phyloP scores from a whole-genome alignment of 2,113 vertebrate genomes.

The Loxodonta africana region DNA sequence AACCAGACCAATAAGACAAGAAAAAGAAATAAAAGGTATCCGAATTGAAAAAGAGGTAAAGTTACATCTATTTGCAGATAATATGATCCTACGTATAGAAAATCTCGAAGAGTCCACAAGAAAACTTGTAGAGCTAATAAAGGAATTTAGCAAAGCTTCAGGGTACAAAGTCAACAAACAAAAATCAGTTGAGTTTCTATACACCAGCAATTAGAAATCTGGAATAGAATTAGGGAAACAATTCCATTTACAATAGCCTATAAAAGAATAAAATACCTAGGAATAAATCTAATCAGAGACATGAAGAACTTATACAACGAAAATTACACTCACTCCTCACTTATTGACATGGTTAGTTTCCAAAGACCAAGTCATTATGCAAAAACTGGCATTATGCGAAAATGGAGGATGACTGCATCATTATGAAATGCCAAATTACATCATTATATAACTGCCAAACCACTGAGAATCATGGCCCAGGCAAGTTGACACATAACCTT shows the following conservation, averaged over 20 bases:
- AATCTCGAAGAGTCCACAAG: neutral
- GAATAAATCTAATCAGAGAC: neutral
- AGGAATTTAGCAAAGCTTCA: neutral
- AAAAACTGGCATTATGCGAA: too few species aligned
- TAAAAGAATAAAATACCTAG: neutral
- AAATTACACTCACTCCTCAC: neutral
- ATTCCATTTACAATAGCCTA: neutral
- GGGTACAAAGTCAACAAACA: neutral
- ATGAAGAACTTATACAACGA: neutral
- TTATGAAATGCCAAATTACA: too few species aligned
- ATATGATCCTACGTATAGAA: neutral
- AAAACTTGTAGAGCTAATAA: neutral
- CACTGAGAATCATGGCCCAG: too few species aligned
- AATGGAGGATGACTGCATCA: too few species aligned
- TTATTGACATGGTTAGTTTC: too few species aligned
- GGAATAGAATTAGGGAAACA: neutral
- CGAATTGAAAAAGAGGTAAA: neutral
- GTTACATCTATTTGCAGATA: neutral
- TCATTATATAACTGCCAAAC: too few species aligned
- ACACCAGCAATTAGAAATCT: neutral
- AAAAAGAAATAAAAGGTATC: neutral
- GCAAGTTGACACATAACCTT: too few species aligned
- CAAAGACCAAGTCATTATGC: too few species aligned
- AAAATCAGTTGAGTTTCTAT: neutral
- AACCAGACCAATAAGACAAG: neutral